Conservation (phyloP, 1,140 invertebrate genomes). For the Aphis gossypii region DNA sequence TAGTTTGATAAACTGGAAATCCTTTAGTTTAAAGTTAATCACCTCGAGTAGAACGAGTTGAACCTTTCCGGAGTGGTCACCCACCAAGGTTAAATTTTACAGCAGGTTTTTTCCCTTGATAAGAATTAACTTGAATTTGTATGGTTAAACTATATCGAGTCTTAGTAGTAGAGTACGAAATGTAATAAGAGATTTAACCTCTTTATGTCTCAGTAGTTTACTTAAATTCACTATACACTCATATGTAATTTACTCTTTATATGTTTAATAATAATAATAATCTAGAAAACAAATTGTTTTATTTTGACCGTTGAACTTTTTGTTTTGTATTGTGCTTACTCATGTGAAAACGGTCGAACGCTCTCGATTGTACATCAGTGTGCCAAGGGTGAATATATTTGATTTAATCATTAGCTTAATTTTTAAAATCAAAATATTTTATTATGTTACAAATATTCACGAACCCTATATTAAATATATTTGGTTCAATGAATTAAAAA, state of each 20-base stretch:
- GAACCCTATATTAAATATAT: background rate
- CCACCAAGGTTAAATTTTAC: slow-evolving; percentile 15
- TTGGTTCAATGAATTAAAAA: background rate
- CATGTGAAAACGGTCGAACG: slow-evolving; percentile 35
- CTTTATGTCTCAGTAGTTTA: slow-evolving; percentile 1
- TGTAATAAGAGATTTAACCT: background rate
- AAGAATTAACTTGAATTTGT: slow-evolving; percentile 42
- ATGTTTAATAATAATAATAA: background rate
- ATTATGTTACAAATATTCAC: background rate
- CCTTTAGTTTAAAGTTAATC: slow-evolving; percentile 32
- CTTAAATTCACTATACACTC: background rate
- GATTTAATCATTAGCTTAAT: slow-evolving; percentile 6
- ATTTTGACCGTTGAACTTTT: background rate
- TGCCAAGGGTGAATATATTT: slow-evolving; percentile 51
- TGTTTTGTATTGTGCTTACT: slow-evolving; percentile 19
- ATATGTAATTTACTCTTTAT: background rate
- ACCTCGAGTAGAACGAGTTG: slow-evolving; percentile 47
- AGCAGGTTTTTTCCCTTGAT: slow-evolving; percentile 37
- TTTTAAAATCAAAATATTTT: background rate
- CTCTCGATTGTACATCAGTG: slow-evolving; percentile 42
- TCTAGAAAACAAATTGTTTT: background rate
- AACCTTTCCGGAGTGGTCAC: slow-evolving; percentile 34
- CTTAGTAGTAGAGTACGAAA: background rate
- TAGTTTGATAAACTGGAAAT: slow-evolving; percentile 54
- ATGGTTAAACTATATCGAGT: slow-evolving; percentile 8